phyloP scores from a whole-genome alignment of 1,140 invertebrate genomes.

The Aphelenchoides besseyi region DNA sequence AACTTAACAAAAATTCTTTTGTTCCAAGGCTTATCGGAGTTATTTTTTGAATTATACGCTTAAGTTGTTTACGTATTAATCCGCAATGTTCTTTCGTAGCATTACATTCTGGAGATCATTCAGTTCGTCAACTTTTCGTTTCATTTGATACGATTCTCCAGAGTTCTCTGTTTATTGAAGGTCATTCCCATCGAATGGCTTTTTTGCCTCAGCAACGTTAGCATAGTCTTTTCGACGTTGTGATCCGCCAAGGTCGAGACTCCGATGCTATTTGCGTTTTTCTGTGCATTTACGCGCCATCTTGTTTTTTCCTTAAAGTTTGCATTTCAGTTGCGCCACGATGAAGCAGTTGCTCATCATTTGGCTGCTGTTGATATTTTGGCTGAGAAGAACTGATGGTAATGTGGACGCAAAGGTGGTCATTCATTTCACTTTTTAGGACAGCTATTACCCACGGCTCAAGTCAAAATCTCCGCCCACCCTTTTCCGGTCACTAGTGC shows the following conservation, averaged over 20 bases:
- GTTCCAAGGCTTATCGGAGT: too few relatives aligned
- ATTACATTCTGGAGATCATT: not conserved
- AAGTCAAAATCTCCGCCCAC: slow-evolving; percentile 59
- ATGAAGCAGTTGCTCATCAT: slow-evolving; percentile 1
- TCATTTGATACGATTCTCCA: not conserved
- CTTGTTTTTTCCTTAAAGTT: not conserved
- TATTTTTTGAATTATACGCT: too few relatives aligned
- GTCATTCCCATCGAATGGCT: not conserved
- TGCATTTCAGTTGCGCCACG: not conserved
- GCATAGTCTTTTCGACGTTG: not conserved
- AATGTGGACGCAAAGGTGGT: not conserved
- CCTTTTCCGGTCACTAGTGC: slow-evolving; percentile 59
- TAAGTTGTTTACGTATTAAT: not conserved
- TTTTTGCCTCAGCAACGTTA: slow-evolving; percentile 1
- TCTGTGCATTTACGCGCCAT: too few relatives aligned
- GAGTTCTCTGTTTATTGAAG: not conserved
- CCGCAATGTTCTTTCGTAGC: not conserved
- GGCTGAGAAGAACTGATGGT: not conserved
- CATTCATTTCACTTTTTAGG: not conserved
- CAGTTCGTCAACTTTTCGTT: not conserved
- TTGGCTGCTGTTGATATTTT: slow-evolving; percentile 1
- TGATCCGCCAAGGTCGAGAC: slow-evolving; percentile 13
- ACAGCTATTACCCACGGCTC: slow-evolving; percentile 28
- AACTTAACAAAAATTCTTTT: too few relatives aligned
- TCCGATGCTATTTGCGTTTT: slow-evolving; percentile 9